Evolutionary conservation across 2,888 invertebrate genomes (phyloP).

Genomic region (Phymatocera aterrima): DNA sequence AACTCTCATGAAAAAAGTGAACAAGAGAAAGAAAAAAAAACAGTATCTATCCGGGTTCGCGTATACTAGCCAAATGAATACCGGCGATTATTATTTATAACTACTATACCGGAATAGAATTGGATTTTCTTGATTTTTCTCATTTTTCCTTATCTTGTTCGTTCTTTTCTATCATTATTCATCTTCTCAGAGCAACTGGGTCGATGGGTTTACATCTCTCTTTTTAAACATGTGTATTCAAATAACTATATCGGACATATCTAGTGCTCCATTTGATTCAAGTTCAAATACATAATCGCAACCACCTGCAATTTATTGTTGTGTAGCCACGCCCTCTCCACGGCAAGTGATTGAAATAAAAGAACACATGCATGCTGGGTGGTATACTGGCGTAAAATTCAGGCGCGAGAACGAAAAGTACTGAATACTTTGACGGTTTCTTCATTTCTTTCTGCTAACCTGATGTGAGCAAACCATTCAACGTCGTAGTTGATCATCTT

Average conservation of each 20-base stretch:
- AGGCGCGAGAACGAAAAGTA: constrained; percentile 25
- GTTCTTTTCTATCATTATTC: too few relatives aligned
- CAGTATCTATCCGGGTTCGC: too few relatives aligned
- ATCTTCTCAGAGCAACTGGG: neutral
- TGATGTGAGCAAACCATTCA: neutral
- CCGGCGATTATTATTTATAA: too few relatives aligned
- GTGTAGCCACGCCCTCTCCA: constrained; percentile 60
- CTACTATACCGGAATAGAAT: too few relatives aligned
- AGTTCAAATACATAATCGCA: constrained; percentile 49
- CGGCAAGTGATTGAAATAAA: constrained; percentile 51
- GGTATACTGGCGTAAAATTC: too few relatives aligned
- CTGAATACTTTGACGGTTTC: neutral
- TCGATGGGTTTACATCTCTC: neutral
- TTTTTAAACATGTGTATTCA: neutral
- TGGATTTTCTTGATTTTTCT: too few relatives aligned
- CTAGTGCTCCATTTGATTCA: too few relatives aligned
- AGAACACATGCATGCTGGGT: neutral
- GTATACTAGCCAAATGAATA: too few relatives aligned
- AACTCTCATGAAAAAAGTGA: neutral
- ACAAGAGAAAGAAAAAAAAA: neutral
- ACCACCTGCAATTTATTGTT: constrained; percentile 63
- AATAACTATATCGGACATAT: neutral
- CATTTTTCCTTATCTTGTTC: neutral
- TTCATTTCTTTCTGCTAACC: constrained; percentile 23
- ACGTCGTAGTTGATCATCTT: neutral